A percentile compares a stretch with the other conserved stretches of the same genome.
Conservation (phyloP, 2,797 vertebrate species). For the Leucoraja ocellata region DNA sequence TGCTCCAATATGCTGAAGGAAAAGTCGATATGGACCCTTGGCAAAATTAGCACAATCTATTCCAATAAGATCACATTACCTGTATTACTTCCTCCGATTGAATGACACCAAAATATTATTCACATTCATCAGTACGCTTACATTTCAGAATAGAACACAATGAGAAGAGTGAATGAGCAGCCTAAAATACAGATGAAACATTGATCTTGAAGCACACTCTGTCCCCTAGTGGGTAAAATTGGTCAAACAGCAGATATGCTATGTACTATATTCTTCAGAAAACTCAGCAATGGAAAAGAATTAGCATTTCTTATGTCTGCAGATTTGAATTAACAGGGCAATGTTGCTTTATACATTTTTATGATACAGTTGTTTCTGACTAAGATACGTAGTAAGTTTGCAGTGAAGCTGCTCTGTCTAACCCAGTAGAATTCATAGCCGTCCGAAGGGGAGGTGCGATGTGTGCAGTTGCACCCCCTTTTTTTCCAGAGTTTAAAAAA, state of each 20-base stretch:
- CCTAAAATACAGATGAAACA: neutral
- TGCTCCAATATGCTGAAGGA: too few species aligned
- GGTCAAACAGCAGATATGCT: neutral
- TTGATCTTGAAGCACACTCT: neutral
- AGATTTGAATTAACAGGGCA: neutral
- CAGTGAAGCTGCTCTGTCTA: neutral
- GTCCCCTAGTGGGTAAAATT: neutral
- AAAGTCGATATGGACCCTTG: too few species aligned
- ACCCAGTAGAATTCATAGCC: neutral
- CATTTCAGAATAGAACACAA: neutral
- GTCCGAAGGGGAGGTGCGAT: too few species aligned
- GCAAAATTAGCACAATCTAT: too few species aligned
- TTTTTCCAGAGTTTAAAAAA: too few species aligned
- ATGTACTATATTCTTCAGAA: neutral
- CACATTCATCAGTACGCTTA: neutral
- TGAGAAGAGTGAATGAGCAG: neutral
- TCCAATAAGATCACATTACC: neutral
- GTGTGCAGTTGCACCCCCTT: too few species aligned
- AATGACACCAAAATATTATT: neutral
- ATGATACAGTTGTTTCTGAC: neutral
- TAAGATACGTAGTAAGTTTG: neutral
- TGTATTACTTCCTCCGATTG: neutral
- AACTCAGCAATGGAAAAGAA: neutral
- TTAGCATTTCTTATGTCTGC: neutral
- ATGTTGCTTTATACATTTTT: conserved; percentile 7